A percentile compares a stretch with the other conserved stretches of the same genome.
Conservation (phyloP, 2,888 invertebrate genomes). For the Tricholauxania praeusta region DNA sequence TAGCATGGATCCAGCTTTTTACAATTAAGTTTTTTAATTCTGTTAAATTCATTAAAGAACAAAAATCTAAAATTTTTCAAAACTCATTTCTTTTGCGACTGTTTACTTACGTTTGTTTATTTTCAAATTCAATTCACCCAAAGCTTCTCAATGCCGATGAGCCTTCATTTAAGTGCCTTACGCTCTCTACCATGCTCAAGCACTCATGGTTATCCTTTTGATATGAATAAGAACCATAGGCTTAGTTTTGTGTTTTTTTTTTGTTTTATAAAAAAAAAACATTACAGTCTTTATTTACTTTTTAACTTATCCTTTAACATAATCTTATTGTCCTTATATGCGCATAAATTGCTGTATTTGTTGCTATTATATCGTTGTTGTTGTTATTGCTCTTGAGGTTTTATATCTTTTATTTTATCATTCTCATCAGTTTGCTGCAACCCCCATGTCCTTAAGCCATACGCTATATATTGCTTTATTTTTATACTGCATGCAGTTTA, state of each 20-base stretch:
- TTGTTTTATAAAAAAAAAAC: neutral
- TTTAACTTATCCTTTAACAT: constrained; percentile 21
- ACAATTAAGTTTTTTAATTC: no score
- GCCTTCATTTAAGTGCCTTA: no score
- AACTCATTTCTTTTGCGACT: neutral
- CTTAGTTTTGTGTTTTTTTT: neutral
- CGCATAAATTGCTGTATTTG: neutral
- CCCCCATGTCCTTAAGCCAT: no score
- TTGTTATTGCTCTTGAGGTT: constrained; percentile 11
- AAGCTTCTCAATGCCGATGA: no score
- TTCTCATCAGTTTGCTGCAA: neutral
- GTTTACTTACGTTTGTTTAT: neutral
- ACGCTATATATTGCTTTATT: no score
- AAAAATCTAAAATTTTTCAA: no score
- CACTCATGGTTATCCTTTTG: constrained; percentile 17
- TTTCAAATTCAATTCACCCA: no score
- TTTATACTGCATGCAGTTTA: no score
- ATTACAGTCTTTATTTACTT: neutral
- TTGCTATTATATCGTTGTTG: neutral
- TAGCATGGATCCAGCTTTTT: no score
- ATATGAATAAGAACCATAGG: neutral
- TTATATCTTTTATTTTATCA: neutral
- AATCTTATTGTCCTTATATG: constrained; percentile 25
- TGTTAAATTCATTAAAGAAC: no score
- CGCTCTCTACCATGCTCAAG: neutral